Conservation (phyloP, 1,140 invertebrate genomes). For the Drosophila kurseongensis region DNA sequence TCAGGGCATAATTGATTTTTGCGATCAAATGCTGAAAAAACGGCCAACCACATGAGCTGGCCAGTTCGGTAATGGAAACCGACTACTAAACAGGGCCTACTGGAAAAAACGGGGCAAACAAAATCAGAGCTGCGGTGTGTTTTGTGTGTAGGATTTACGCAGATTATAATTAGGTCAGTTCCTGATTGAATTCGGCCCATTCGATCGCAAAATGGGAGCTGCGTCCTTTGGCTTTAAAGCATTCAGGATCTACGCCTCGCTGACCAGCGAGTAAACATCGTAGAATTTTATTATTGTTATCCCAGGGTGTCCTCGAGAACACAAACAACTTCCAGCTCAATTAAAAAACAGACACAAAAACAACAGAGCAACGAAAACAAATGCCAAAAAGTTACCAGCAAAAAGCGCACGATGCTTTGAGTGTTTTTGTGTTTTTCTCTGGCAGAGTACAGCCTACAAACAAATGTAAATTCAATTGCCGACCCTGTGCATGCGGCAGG, state of each 20-base stretch:
- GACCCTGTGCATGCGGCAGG: conserved; percentile 28
- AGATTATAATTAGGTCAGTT: conserved; percentile 50
- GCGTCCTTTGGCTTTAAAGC: conserved; percentile 20
- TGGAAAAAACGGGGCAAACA: conserved; percentile 36
- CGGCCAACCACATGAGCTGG: conserved; percentile 32
- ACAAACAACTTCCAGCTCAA: conserved; percentile 55
- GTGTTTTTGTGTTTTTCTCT: conserved; percentile 35
- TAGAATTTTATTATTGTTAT: conserved; percentile 68
- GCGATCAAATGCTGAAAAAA: conserved; percentile 12
- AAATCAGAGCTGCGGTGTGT: conserved; percentile 44
- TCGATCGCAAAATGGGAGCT: conserved; percentile 9
- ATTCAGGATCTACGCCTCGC: not conserved
- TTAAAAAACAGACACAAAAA: conserved; percentile 48
- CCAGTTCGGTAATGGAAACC: conserved; percentile 53
- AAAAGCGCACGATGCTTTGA: conserved; percentile 59
- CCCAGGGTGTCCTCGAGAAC: conserved; percentile 21
- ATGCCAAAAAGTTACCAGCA: conserved; percentile 62
- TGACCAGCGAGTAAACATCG: conserved; percentile 46
- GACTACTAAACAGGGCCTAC: conserved; percentile 49
- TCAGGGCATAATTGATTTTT: conserved; percentile 56
- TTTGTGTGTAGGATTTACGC: conserved; percentile 40
- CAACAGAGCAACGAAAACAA: conserved; percentile 56
- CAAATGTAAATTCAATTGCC: conserved; percentile 81
- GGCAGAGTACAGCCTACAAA: conserved; percentile 45
- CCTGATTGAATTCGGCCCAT: conserved; percentile 45